Base-by-base conservation (phyloP, 2,113 vertebrate species). In the Mobula hypostoma region DNA sequence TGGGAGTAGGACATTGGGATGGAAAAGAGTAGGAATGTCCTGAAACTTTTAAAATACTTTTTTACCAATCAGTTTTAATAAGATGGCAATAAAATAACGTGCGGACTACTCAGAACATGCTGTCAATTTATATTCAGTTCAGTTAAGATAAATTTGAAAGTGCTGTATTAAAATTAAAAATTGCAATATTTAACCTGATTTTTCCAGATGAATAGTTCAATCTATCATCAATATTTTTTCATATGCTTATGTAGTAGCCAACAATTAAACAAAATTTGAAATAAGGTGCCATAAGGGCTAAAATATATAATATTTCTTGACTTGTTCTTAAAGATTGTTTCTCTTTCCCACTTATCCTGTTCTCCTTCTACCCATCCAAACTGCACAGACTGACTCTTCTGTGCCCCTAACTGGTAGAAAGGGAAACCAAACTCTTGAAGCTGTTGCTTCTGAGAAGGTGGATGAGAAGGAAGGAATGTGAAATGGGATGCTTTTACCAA, bases 291-390 rank as follows among this genome's bases (percentile, higher is more conserved):
- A 6, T 32, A 68, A 94, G 56, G 32, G 94, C 70, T 83, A 74
- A 61, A 94, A 77, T 85, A 66, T 94, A 36, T 94, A 24, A 19
- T 21, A 85, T 29, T 19, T 48, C 68, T 56, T 74, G 29, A 87
- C 14, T 36, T 94, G 32, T 24, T 79, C 80, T 80, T 6, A 14
- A 74, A 15, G 72, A 9, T 29, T 70, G 78, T 48, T 70, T 85
- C 6, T 72, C n/a, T 48, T 40, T 40, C 24, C 72, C 82, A 27
- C 6, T 14, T 87, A 7, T 29, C 56, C 79, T 63, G 66, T 77
- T 94, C 82, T 88, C 94, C n/a, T 63, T 15, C 76, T 94, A 94
- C 72, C 94, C 85, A 95, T 93, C 94, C 88, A 94, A 85, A 79
- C 85, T 94, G 87, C 91, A 94, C 24, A 6, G 66, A 66, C 63